Evolutionary conservation across 2,113 vertebrate species (phyloP).

Genomic region (Chionomys nivalis): DNA sequence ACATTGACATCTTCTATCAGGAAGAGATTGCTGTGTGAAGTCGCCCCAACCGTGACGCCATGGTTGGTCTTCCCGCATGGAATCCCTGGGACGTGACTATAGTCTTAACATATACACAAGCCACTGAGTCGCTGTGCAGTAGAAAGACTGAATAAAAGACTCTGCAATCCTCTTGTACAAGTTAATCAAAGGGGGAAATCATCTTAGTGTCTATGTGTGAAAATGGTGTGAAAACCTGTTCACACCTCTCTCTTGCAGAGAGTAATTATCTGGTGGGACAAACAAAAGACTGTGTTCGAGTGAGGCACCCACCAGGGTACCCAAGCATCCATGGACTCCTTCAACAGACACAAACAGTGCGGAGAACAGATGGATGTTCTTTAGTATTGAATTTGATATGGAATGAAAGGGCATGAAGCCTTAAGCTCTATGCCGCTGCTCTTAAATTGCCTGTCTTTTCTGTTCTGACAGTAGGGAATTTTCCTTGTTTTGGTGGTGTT

Average conservation of each 20-base stretch:
- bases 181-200: slow-evolving; percentile 23
- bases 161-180: neutral
- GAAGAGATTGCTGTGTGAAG: neutral
- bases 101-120: neutral
- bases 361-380: neutral
- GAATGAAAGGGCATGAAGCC: slow-evolving; percentile 25
- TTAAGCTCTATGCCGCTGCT: neutral
- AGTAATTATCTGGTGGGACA: neutral
- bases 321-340: neutral
- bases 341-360: neutral
- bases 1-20: neutral
- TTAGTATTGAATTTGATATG: neutral
- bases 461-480: neutral
- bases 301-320: neutral
- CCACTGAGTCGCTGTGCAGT: neutral
- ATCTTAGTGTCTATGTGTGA: neutral
- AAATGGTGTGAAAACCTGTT: neutral
- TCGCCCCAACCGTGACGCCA: neutral
- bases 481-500: neutral
- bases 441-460: neutral
- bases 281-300: neutral
- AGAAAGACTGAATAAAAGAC: slow-evolving; percentile 13
- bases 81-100: neutral
- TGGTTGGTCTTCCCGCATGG: slow-evolving; percentile 31
- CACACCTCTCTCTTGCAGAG: neutral